Evolutionary conservation across 2,888 invertebrate genomes (phyloP).

Genomic region (Ichneumoninae sp.): DNA sequence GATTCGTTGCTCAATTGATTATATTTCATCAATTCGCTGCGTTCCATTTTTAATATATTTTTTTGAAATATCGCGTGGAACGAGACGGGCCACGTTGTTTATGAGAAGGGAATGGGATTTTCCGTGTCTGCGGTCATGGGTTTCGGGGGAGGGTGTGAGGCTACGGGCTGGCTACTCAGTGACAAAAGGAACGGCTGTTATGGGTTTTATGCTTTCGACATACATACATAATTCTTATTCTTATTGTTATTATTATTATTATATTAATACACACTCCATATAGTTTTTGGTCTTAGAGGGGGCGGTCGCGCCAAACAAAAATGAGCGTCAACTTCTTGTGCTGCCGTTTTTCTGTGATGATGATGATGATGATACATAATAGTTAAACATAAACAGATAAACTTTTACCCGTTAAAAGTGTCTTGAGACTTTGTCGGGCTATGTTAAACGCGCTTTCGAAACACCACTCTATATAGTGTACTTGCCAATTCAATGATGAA

Average conservation of each 20-base stretch:
- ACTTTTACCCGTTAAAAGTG: constrained; percentile 42
- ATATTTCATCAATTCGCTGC: constrained; percentile 23
- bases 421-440: constrained; percentile 50
- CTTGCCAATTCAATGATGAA: constrained; percentile 38
- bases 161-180: constrained; percentile 31
- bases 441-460: constrained; percentile 47
- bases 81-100: constrained; percentile 29
- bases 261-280: constrained; percentile 68
- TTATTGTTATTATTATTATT: constrained; percentile 51
- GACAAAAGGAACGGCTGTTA: constrained; percentile 52
- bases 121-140: not conserved
- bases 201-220: constrained; percentile 65
- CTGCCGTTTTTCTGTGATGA: constrained; percentile 76
- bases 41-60: constrained; percentile 3
- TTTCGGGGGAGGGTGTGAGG: constrained; percentile 28
- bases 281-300: constrained; percentile 69
- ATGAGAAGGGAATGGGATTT: constrained; percentile 4
- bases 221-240: constrained; percentile 59
- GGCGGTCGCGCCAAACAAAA: constrained; percentile 89
- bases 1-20: constrained; percentile 31
- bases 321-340: constrained; percentile 95
- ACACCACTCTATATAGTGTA: constrained; percentile 58
- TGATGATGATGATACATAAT: constrained; percentile 56
- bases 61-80: not conserved
- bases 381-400: constrained; percentile 68